A percentile compares a stretch with the other conserved stretches of the same genome.
These are phyloP conservation scores for Leptodactylus fuscus DNA, from an alignment of 2,113 vertebrate genomes.

Conservation along the genomic window DNA sequence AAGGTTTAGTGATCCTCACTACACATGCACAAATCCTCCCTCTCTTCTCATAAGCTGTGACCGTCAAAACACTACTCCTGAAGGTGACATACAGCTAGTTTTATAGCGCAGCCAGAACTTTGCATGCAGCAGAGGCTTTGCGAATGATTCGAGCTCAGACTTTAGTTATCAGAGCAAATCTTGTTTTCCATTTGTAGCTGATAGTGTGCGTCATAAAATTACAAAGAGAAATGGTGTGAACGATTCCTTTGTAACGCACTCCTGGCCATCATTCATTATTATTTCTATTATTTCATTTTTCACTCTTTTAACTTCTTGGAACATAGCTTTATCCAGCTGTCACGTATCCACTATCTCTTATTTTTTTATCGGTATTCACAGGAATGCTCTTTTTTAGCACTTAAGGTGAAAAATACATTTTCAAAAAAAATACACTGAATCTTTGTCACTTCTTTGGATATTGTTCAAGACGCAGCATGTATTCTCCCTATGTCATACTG, in stretches of 20 bases:
- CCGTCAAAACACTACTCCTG: constrained; percentile 48
- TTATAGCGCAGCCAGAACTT: constrained; percentile 39
- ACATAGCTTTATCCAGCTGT: constrained; percentile 42
- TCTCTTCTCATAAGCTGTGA: constrained; percentile 47
- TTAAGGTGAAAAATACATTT: constrained; percentile 46
- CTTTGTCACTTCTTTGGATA: constrained; percentile 48
- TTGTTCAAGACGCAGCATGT: constrained; percentile 38
- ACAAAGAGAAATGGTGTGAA: constrained; percentile 36
- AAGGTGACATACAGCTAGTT: constrained; percentile 51
- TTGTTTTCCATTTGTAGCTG: constrained; percentile 51
- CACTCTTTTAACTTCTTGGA: constrained; percentile 25
- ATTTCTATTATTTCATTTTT: constrained; percentile 46
- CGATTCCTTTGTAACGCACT: constrained; percentile 43
- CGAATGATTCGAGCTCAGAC: constrained; percentile 19
- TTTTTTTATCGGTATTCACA: constrained; percentile 31
- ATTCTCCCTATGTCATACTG: constrained; percentile 7
- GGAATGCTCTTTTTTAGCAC: constrained; percentile 25
- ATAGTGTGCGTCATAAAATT: constrained; percentile 38
- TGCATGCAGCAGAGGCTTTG: constrained; percentile 26
- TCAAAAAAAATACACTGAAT: constrained; percentile 40
- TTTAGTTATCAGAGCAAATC: constrained; percentile 49
- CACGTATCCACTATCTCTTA: constrained; percentile 35
- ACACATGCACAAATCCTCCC: constrained; percentile 56
- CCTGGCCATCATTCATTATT: constrained; percentile 44
- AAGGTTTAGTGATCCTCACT: constrained; percentile 52